Evolutionary conservation across 2,888 invertebrate genomes (phyloP).

Genomic region (Eucera pruinosa): DNA sequence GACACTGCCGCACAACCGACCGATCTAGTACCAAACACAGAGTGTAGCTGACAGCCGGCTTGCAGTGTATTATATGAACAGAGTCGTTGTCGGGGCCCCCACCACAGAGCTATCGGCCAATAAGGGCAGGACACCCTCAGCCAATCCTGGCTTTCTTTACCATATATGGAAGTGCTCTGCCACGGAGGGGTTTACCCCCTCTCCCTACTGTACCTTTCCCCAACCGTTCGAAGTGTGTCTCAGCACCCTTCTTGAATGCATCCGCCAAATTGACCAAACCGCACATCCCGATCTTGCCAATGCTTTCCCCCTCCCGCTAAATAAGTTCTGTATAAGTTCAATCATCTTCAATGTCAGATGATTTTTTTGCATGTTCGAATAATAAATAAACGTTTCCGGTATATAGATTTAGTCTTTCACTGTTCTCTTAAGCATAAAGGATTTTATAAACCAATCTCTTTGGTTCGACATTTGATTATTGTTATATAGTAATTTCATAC

Average conservation of each 20-base stretch:
- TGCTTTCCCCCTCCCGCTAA: slow-evolving; percentile 18
- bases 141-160: slow-evolving; percentile 91
- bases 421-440: background rate
- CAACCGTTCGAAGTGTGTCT: slow-evolving; percentile 46
- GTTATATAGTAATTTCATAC: background rate
- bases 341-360: slow-evolving; percentile 63
- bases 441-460: background rate
- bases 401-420: slow-evolving; percentile 9
- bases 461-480: background rate
- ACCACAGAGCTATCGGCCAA: slow-evolving; percentile 76
- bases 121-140: slow-evolving; percentile 83
- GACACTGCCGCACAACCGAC: slow-evolving; percentile 75
- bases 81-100: slow-evolving; percentile 75
- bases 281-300: slow-evolving; percentile 54
- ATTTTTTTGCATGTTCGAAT: slow-evolving; percentile 30
- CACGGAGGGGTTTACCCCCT: slow-evolving; percentile 85
- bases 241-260: slow-evolving; percentile 63
- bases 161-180: slow-evolving; percentile 91
- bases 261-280: slow-evolving; percentile 65
- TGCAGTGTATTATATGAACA: slow-evolving; percentile 81
- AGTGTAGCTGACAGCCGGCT: slow-evolving; percentile 80
- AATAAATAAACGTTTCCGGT: slow-evolving; percentile 53
- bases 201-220: slow-evolving; percentile 35
- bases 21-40: slow-evolving; percentile 81
- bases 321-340: slow-evolving; percentile 27